Base-by-base conservation (phyloP, 2,888 invertebrate species). In the Lasioglossum vierecki region DNA sequence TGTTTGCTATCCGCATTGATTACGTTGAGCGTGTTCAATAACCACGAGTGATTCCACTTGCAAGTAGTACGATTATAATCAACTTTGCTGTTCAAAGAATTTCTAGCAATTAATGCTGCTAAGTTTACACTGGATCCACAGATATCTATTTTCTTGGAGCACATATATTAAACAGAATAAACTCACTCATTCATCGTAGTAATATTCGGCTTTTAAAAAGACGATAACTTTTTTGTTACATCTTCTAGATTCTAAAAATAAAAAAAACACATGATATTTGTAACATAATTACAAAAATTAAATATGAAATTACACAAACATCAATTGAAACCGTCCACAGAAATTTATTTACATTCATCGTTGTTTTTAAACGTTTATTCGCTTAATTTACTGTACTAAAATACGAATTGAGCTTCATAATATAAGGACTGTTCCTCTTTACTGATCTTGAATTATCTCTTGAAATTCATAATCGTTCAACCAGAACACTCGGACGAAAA, bases 1-100 rank as follows among this genome's bases (percentile, higher is more conserved):
- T 30, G 63, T 63, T 63, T 63, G 15, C 63, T 30, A 63, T 63
- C 63, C 63, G 63, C 63, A 63, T 30, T 63, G 63, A 63, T 30
- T 63, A 63, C 63, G 30, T 63, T 15, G 15, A 63, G 15, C 63
- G 30, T 63, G 30, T 30, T 26, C 63, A 30, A 26, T 63, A 30
- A 63, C 30, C 30, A 30, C 63, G 30, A 30, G 30, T 13, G 30
- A 63, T 30, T 63, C 63, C 15, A 30, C 63, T 63, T 63, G 63
- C 2, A 5, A 63, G 63, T 15, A 15, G n/a, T 4, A 63, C 49
- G n/a, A 63, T 63, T 30, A 63, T 15, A 15, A 30, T 11, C 15
- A 15, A 2, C 30, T 15, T 30, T 26, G 2, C 6, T 30, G n/a
- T 15, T 30, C 6, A 63, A 63, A 30, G 2, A 30, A 26, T 63